phyloP scores from a whole-genome alignment of 2,888 invertebrate genomes.

The Ligdia adustata region DNA sequence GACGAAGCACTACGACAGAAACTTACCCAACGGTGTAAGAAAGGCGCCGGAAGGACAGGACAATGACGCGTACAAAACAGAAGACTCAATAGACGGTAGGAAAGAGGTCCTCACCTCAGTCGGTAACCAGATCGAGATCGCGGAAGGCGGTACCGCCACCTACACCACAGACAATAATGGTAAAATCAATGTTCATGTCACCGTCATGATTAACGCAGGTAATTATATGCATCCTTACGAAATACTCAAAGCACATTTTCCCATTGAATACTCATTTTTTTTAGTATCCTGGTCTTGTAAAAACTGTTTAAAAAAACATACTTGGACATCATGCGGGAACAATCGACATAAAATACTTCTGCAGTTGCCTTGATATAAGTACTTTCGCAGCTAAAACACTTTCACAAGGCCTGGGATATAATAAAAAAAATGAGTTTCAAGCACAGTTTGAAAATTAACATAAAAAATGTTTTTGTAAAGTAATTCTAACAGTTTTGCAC shows the following conservation, averaged over 20 bases:
- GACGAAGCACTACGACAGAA: slow-evolving; percentile 61
- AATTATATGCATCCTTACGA: slow-evolving; percentile 83
- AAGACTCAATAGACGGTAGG: slow-evolving; percentile 85
- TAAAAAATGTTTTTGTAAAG: slow-evolving; percentile 48
- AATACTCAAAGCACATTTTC: slow-evolving; percentile 46
- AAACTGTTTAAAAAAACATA: too few species aligned
- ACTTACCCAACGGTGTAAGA: slow-evolving; percentile 80
- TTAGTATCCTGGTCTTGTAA: too few species aligned
- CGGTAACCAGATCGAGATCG: slow-evolving; percentile 73
- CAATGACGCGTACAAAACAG: slow-evolving; percentile 87
- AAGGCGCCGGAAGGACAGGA: slow-evolving; percentile 93
- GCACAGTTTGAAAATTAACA: slow-evolving; percentile 52
- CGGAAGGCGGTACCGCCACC: slow-evolving; percentile 79
- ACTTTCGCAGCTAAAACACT: too few species aligned
- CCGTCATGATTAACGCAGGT: slow-evolving; percentile 92
- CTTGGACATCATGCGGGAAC: too few species aligned
- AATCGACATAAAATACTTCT: too few species aligned
- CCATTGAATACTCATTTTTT: too few species aligned
- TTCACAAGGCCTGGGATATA: too few species aligned
- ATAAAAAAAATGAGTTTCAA: slow-evolving; percentile 34
- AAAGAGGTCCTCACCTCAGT: slow-evolving; percentile 72
- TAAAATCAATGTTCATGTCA: slow-evolving; percentile 94
- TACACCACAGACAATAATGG: slow-evolving; percentile 91
- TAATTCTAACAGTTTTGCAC: slow-evolving; percentile 77
- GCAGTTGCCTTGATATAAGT: too few species aligned